phyloP scores from a whole-genome alignment of 2,888 invertebrate species.

The Pseudanteris insignis region DNA sequence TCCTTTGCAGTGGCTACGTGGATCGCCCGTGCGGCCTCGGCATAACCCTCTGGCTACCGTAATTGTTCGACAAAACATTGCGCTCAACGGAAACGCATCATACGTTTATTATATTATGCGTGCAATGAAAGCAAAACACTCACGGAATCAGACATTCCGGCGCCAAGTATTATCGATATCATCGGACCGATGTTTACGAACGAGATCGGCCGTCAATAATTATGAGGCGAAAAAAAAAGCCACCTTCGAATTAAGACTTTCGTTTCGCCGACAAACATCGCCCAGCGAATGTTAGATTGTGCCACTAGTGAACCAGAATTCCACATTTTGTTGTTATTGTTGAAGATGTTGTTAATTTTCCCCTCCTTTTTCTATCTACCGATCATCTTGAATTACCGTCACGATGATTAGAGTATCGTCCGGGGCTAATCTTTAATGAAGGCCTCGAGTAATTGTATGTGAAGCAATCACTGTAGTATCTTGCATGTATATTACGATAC shows the following conservation, averaged over 20 bases:
- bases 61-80: slow-evolving; percentile 44
- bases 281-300: slow-evolving; percentile 18
- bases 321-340: no score
- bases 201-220: slow-evolving; percentile 8
- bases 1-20: slow-evolving; percentile 32
- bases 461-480: not conserved
- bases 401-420: not conserved
- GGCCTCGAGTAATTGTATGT: not conserved
- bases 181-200: slow-evolving; percentile 17
- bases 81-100: slow-evolving; percentile 36
- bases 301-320: no score
- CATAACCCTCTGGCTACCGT: slow-evolving; percentile 45
- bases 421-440: not conserved
- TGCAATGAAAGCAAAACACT: slow-evolving; percentile 32
- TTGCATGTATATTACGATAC: no score
- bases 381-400: slow-evolving; percentile 3
- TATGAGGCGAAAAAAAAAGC: slow-evolving; percentile 19
- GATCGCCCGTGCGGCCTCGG: slow-evolving; percentile 18
- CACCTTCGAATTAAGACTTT: slow-evolving; percentile 15
- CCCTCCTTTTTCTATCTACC: no score
- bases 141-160: slow-evolving; percentile 40
- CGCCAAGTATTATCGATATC: slow-evolving; percentile 30
- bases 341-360: no score
- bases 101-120: slow-evolving; percentile 37
- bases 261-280: slow-evolving; percentile 8